phyloP scores from a whole-genome alignment of 2,113 vertebrate genomes.

The Passer domesticus region DNA sequence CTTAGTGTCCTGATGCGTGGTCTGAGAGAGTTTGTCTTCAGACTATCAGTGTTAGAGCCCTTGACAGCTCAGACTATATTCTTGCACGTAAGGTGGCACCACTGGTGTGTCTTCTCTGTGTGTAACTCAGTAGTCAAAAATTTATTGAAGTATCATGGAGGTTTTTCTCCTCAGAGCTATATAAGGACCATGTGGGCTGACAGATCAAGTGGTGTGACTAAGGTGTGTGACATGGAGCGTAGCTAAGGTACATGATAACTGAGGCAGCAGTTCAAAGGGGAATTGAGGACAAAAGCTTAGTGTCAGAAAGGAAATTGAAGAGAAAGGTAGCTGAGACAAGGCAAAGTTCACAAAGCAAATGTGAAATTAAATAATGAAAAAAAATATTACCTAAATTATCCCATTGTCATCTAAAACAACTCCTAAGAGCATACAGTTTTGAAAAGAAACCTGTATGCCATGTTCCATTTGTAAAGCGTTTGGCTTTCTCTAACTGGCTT shows the following conservation, averaged over 20 bases:
- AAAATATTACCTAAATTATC: not conserved
- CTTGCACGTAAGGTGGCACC: not conserved
- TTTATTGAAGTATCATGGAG: not conserved
- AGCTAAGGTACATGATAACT: not conserved
- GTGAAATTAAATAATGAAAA: not conserved
- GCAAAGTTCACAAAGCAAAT: not conserved
- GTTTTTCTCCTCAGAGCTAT: not conserved
- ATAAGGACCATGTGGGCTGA: not conserved
- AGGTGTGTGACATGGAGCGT: not conserved
- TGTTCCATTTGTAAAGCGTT: not conserved
- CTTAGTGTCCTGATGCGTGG: not conserved
- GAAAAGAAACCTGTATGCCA: not conserved
- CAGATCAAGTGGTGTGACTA: not conserved
- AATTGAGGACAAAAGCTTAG: not conserved
- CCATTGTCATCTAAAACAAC: not conserved
- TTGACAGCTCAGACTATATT: not conserved
- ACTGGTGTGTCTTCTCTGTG: not conserved
- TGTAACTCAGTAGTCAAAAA: not conserved
- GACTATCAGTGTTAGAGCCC: not conserved
- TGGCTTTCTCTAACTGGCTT: not conserved
- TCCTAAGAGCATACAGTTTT: not conserved
- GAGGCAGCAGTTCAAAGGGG: not conserved
- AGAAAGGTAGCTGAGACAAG: not conserved
- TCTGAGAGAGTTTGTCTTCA: not conserved
- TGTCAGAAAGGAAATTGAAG: not conserved